Base-by-base conservation (phyloP, 1,140 invertebrate genomes). In the Carcinoscorpius rotundicauda region DNA sequence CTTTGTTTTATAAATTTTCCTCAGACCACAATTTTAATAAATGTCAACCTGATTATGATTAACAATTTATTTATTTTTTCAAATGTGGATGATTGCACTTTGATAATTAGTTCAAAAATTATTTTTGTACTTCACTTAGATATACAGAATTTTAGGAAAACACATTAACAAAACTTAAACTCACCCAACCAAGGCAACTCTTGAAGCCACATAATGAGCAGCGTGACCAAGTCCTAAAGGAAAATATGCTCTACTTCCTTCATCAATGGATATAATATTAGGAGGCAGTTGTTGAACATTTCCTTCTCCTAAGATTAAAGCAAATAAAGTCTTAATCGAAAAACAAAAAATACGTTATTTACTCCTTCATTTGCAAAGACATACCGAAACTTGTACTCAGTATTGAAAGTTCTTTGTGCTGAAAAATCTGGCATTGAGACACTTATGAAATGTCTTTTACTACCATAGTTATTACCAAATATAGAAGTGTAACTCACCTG, bases 221-320 rank as follows among this genome's bases (percentile, higher is more conserved):
- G 93, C 84, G 77, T 98, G 93, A 0, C 90, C 87, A 73, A 98
- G 90, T 49, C 86, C 87, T 5, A 99, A 79, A 0, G 96, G 96
- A 79, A 98, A 99, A 5, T 85, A 84, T 50, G 91, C 95, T 29
- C 93, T 79, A 3, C 87, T 73, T 80, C 79, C 67, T 75, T 75
- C 60, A 48, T 79, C 78, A 3, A 93, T 81, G 11, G 76, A 77
- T n/a, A 77, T 69, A 3, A 96, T 79, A 10, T 85, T 85, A 0
- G 95, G 94, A 3, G 89, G 92, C 66, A 91, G 78, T 74, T 91
- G 88, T 58, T 83, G 77, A 6, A 80, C 55, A 8, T 50, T 52
- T 56, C 58, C 61, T 50, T 53, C 60, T 60, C 50, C 29, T 29
- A 29, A 29, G 29, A 29, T 29, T 29, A 55, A 29, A 5, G 1